phyloP scores from a whole-genome alignment of 2,888 invertebrate genomes.

The Yponomeuta cagnagella region DNA sequence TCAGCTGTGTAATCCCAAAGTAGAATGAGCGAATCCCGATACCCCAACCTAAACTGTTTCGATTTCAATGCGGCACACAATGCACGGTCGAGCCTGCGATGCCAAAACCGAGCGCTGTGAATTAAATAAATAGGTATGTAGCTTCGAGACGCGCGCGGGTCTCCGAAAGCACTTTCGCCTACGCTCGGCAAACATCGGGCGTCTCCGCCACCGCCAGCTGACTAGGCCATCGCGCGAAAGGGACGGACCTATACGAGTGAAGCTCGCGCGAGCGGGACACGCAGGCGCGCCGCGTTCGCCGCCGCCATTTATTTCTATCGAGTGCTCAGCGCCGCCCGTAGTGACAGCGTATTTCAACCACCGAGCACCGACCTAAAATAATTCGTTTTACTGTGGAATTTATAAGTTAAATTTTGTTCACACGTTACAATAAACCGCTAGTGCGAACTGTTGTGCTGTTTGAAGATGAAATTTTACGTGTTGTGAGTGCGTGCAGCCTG shows the following conservation, averaged over 20 bases:
- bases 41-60: constrained; percentile 1
- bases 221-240: constrained; percentile 51
- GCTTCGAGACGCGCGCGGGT: constrained; percentile 7
- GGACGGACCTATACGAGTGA: constrained; percentile 31
- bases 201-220: constrained; percentile 69
- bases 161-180: constrained; percentile 66
- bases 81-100: neutral
- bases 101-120: constrained; percentile 5
- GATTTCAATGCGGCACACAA: constrained; percentile 11
- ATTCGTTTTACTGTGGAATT: constrained; percentile 63
- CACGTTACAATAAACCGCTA: constrained; percentile 37
- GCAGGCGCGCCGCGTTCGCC: constrained; percentile 50
- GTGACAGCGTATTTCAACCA: constrained; percentile 63
- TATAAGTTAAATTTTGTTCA: constrained; percentile 53
- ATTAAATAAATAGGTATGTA: constrained; percentile 1
- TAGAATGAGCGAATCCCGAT: neutral
- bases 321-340: constrained; percentile 60
- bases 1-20: neutral
- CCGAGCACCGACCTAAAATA: constrained; percentile 38
- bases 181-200: constrained; percentile 55
- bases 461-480: constrained; percentile 13
- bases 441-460: constrained; percentile 37
- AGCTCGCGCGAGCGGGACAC: constrained; percentile 32
- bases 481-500: constrained; percentile 24
- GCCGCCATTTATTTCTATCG: constrained; percentile 70